phyloP scores from a whole-genome alignment of 2,113 vertebrate genomes.

The Xiphorhynchus elegans region DNA sequence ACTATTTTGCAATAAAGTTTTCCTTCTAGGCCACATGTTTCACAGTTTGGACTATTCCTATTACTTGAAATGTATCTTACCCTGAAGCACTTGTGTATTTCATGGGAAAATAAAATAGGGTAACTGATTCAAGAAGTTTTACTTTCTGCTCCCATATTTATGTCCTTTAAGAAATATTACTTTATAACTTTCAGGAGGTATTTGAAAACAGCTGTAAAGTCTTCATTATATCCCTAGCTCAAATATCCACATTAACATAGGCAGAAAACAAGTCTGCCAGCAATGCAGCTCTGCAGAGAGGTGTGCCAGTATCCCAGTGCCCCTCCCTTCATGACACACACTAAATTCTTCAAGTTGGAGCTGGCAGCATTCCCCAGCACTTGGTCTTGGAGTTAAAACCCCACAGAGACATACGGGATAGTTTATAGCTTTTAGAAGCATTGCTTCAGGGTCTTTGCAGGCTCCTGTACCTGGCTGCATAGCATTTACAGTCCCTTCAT shows the following conservation, averaged over 20 bases:
- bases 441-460: background rate
- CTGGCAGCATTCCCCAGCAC: background rate
- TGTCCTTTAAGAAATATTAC: background rate
- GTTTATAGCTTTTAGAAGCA: background rate
- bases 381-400: background rate
- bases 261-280: background rate
- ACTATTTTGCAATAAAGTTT: slow-evolving; percentile 30
- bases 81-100: background rate
- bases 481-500: background rate
- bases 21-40: slow-evolving; percentile 27
- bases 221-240: background rate
- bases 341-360: background rate
- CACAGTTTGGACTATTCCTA: background rate
- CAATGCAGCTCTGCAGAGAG: background rate
- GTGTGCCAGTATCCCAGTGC: background rate
- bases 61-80: slow-evolving; percentile 29
- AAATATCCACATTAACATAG: background rate
- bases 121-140: slow-evolving; percentile 3
- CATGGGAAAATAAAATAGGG: slow-evolving; percentile 34
- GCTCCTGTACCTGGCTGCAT: background rate
- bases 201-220: background rate
- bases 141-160: background rate
- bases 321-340: background rate
- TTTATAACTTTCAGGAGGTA: background rate
- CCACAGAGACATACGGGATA: background rate